Percentiles rank a stretch among this genome's conserved stretches.
Conservation (phyloP, 2,888 invertebrate genomes). For the Agriopis aurantiaria region DNA sequence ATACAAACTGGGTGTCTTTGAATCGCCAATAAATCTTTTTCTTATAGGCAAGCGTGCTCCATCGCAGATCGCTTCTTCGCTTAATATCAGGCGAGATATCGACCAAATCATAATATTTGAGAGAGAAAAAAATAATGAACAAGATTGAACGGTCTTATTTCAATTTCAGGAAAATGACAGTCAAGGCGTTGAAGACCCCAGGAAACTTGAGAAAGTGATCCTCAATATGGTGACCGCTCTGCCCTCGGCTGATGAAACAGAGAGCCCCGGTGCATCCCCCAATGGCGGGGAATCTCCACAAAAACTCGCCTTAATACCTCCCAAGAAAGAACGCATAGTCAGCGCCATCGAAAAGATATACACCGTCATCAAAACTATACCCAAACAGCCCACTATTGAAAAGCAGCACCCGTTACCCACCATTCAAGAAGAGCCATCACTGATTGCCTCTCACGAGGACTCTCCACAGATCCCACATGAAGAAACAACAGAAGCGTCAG, state of each 20-base stretch:
- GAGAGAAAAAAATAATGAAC: too few species aligned
- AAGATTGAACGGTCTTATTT: neutral
- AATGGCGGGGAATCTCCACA: conserved; percentile 33
- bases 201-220: conserved; percentile 89
- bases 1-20: too few species aligned
- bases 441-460: neutral
- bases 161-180: conserved; percentile 54
- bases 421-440: neutral
- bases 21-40: too few species aligned
- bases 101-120: too few species aligned
- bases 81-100: too few species aligned
- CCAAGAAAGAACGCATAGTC: conserved; percentile 68
- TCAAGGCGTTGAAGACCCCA: conserved; percentile 87
- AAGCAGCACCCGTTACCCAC: neutral
- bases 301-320: conserved; percentile 68
- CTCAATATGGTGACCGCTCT: conserved; percentile 84
- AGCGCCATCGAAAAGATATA: conserved; percentile 73
- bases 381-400: conserved; percentile 28
- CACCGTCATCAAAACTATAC: conserved; percentile 59
- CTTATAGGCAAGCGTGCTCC: too few species aligned
- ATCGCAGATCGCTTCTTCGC: too few species aligned
- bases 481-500: neutral
- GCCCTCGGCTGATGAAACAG: conserved; percentile 53
- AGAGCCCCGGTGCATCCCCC: conserved; percentile 32
- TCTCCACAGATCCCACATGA: neutral